Percentiles rank a stretch among this genome's conserved stretches.
These are phyloP conservation scores for Pteruthius melanotis DNA, from an alignment of 2,113 vertebrate genomes.

Conservation along the genomic window DNA sequence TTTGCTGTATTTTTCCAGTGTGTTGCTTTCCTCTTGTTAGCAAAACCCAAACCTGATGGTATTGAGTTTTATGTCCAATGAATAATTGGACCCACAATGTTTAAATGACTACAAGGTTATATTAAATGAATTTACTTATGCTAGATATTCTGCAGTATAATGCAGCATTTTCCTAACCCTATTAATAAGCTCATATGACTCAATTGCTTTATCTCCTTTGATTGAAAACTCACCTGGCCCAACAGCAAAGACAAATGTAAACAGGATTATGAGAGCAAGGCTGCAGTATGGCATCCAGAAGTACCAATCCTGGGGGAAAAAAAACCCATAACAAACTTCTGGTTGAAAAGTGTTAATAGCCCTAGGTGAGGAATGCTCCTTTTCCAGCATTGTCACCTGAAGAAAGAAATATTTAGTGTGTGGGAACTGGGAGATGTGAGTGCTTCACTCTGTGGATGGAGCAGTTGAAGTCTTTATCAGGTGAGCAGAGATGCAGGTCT, in stretches of 20 bases:
- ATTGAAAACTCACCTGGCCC: conserved; percentile 73
- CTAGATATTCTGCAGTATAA: neutral
- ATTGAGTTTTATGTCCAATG: neutral
- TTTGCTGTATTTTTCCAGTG: conserved; percentile 24
- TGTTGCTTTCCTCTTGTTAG: neutral
- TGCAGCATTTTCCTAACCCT: neutral
- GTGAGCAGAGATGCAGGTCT: neutral
- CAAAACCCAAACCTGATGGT: neutral
- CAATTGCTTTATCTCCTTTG: neutral
- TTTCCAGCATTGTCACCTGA: neutral
- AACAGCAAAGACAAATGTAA: conserved; percentile 71
- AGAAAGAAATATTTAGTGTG: neutral
- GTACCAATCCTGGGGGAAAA: conserved; percentile 55
- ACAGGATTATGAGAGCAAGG: conserved; percentile 78
- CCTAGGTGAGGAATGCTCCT: neutral
- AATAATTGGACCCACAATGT: neutral
- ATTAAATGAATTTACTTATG: neutral
- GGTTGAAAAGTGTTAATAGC: neutral
- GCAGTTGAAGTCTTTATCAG: neutral
- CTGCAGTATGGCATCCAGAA: conserved; percentile 86
- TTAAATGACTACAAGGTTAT: neutral
- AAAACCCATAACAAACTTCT: neutral
- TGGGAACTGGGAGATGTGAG: neutral
- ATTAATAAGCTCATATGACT: neutral
- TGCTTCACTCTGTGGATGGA: neutral